Evolutionary conservation across 1,140 invertebrate species (phyloP), one percentile per base, ranked within the genome.

Genomic region (Drosophila ironensis): DNA sequence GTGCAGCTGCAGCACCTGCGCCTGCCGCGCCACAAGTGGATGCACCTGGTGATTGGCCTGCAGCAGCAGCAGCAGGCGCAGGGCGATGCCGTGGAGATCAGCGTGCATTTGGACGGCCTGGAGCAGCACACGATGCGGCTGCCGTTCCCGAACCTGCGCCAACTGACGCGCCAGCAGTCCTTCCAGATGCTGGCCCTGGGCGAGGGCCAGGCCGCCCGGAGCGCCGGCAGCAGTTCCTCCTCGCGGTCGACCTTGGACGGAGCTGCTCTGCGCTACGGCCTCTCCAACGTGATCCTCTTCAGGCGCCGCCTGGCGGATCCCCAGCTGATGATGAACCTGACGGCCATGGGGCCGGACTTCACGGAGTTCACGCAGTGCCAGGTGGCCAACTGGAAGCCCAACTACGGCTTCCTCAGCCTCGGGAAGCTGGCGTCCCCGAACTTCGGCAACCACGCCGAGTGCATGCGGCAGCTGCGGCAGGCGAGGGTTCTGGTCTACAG

Each of bases 301-400:
- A 75, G 74, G 48, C 70, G 72, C n/a, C 46, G 72, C 0, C 37
- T 90, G 0, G 4, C 30, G 0, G 70, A 75, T 2, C 77, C 59
- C 14, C 30, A 59, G 20, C 40, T 73, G 0, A 66, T 90, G 54
- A 40, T 87, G 4, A 88, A 89, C 42, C 28, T 90, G 2, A 89
- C 87, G 0, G 72, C 88, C 5, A 87, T 90, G 77, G 89, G 89
- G 0, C 88, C 89, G 3, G 89, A 90, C 25, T 90, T 86, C 19
- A 82, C 70, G 1, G 89, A 88, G 35, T 77, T 90, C 12, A 88
- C 87, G 0, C 75, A 81, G 42, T 89, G 89, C 17, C 88, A 90
- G 40, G 76, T 89, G 38, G 84, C 80, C 16, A 87, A 89, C 27
- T 82, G 80, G 78, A 88, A 82, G 25, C 88, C 88, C 2, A 90